Conservation (phyloP, 2,113 vertebrate genomes). For the Poeciliopsis retropinna region DNA sequence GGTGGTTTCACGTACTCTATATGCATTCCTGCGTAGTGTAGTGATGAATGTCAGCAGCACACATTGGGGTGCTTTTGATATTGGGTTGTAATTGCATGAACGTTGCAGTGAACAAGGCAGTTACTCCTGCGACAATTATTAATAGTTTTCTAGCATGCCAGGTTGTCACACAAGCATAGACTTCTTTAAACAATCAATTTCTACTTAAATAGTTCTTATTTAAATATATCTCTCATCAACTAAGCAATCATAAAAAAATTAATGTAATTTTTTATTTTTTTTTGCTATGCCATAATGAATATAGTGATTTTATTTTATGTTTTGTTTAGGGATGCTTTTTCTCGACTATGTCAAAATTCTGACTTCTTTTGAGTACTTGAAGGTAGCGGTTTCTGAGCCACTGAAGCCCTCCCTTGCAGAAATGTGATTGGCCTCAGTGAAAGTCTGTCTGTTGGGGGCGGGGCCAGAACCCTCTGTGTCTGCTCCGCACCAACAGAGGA, state of each 20-base stretch:
- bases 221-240: too few relatives aligned
- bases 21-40: neutral
- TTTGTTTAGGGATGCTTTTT: too few relatives aligned
- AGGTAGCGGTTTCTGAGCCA: constrained; percentile 41
- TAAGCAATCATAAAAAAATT: too few relatives aligned
- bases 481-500: constrained; percentile 42
- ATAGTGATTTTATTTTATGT: too few relatives aligned
- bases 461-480: constrained; percentile 45
- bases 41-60: neutral
- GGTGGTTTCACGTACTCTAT: constrained; percentile 45
- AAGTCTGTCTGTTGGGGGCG: constrained; percentile 61
- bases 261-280: too few relatives aligned
- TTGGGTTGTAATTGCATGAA: neutral
- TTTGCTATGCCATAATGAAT: too few relatives aligned
- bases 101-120: neutral
- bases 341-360: neutral
- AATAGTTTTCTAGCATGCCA: neutral
- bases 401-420: constrained; percentile 30
- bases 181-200: neutral
- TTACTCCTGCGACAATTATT: neutral
- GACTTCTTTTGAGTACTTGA: constrained; percentile 29
- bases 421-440: constrained; percentile 58
- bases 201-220: neutral
- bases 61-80: neutral
- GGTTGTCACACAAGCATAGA: neutral